Percentiles rank a stretch among this genome's conserved stretches.
These are phyloP conservation scores for Bellardia bayeri DNA, from an alignment of 2,888 invertebrate genomes.

Conservation along the genomic window DNA sequence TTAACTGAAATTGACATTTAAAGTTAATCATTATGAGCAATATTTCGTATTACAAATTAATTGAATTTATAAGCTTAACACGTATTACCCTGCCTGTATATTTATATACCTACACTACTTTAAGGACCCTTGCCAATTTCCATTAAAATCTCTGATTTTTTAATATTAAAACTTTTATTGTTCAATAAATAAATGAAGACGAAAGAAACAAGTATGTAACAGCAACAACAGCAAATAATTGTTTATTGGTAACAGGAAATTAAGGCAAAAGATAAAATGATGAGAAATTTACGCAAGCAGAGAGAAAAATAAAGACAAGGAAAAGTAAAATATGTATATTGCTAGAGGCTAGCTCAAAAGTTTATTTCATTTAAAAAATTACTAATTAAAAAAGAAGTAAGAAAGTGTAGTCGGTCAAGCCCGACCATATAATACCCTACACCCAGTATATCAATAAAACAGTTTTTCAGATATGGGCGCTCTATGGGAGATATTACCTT, in stretches of 20 bases:
- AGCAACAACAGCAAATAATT: not conserved
- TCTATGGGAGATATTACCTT: too few species aligned
- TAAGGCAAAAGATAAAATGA: constrained; percentile 8
- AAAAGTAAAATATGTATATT: not conserved
- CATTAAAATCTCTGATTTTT: constrained; percentile 17
- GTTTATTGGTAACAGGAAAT: constrained; percentile 31
- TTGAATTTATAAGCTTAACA: constrained; percentile 49
- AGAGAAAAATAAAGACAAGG: not conserved
- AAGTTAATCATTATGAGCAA: constrained; percentile 42
- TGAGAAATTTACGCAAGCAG: not conserved
- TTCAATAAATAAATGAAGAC: constrained; percentile 11
- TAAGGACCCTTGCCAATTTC: constrained; percentile 1
- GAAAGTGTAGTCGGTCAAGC: too few species aligned
- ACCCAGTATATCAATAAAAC: too few species aligned
- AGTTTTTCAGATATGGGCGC: too few species aligned
- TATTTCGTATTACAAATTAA: constrained; percentile 43
- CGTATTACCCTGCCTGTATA: not conserved
- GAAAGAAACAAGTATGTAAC: not conserved
- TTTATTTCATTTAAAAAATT: not conserved
- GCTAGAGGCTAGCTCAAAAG: not conserved
- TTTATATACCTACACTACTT: not conserved
- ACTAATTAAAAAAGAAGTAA: not conserved
- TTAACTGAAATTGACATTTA: constrained; percentile 61
- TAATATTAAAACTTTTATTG: constrained; percentile 15
- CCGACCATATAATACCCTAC: too few species aligned